A percentile compares a stretch with the other conserved stretches of the same genome.
phyloP scores from a whole-genome alignment of 2,888 invertebrate genomes.

The Caenorhabditis angaria region DNA sequence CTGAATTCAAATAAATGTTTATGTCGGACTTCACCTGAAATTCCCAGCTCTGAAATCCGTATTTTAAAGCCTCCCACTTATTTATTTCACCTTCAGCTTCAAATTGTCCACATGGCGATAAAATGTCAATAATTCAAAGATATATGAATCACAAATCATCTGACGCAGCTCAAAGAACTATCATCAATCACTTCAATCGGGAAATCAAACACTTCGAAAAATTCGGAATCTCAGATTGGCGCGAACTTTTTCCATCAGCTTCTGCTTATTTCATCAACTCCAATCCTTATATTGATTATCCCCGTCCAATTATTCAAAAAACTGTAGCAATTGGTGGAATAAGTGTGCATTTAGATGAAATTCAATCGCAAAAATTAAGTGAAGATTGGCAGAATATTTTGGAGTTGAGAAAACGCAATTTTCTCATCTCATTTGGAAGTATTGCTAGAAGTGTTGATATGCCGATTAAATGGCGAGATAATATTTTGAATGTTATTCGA shows the following conservation, averaged over 20 bases:
- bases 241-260: background rate
- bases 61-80: too few species aligned
- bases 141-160: background rate
- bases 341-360: constrained; percentile 22
- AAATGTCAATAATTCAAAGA: too few species aligned
- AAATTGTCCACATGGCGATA: too few species aligned
- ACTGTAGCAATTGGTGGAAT: constrained; percentile 18
- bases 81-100: too few species aligned
- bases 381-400: constrained; percentile 9
- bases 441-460: constrained; percentile 18
- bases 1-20: background rate
- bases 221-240: background rate
- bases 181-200: background rate
- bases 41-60: background rate
- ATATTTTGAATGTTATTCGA: constrained; percentile 17
- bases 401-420: constrained; percentile 2
- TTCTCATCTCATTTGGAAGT: constrained; percentile 36
- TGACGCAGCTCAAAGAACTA: background rate
- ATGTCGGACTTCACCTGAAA: background rate
- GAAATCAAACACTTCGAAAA: background rate
- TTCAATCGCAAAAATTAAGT: constrained; percentile 11
- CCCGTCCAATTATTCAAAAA: constrained; percentile 26
- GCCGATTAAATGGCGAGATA: constrained; percentile 18
- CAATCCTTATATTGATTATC: constrained; percentile 41
- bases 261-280: constrained; percentile 8